Percentiles rank a stretch among this genome's conserved stretches.
Evolutionary conservation across 2,888 invertebrate species (phyloP).

Genomic region (Phoenoteleia sp.): DNA sequence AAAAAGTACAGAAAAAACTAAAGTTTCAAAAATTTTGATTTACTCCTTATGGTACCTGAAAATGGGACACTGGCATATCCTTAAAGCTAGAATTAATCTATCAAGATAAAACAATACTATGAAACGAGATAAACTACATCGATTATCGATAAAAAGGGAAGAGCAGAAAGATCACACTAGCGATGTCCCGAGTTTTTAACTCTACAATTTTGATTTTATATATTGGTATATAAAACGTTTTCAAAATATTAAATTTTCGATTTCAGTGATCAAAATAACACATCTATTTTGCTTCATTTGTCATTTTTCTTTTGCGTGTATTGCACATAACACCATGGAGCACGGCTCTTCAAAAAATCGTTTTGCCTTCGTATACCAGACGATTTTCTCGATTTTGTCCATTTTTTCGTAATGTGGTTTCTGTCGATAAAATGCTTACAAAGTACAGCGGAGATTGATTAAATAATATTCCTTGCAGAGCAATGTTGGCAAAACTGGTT

Average conservation of each 20-base stretch:
- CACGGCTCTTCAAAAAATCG: conserved; percentile 16
- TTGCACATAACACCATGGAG: conserved; percentile 50
- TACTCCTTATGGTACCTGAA: no score
- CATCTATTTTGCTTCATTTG: conserved; percentile 37
- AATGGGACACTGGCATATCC: no score
- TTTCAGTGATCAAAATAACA: conserved; percentile 66
- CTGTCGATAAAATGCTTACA: conserved; percentile 24
- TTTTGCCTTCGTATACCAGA: conserved; percentile 41
- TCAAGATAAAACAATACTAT: conserved; percentile 25
- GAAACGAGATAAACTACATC: conserved; percentile 11
- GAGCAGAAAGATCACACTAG: conserved; percentile 51
- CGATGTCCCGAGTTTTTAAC: conserved; percentile 31
- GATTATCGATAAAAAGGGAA: conserved; percentile 31
- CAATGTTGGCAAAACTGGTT: background rate
- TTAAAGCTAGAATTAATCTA: no score
- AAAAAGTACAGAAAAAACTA: no score
- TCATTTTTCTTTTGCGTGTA: conserved; percentile 26
- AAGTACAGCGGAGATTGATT: conserved; percentile 18
- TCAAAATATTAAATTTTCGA: conserved; percentile 63
- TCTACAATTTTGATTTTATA: conserved; percentile 66
- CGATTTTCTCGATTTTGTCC: conserved; percentile 3
- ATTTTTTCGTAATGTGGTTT: conserved; percentile 20
- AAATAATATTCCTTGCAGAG: background rate
- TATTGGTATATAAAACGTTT: conserved; percentile 53
- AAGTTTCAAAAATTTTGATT: no score